Evolutionary conservation across 1,140 invertebrate genomes (phyloP), one percentile per base, ranked within the genome.

Genomic region (Meloidogyne exigua): DNA sequence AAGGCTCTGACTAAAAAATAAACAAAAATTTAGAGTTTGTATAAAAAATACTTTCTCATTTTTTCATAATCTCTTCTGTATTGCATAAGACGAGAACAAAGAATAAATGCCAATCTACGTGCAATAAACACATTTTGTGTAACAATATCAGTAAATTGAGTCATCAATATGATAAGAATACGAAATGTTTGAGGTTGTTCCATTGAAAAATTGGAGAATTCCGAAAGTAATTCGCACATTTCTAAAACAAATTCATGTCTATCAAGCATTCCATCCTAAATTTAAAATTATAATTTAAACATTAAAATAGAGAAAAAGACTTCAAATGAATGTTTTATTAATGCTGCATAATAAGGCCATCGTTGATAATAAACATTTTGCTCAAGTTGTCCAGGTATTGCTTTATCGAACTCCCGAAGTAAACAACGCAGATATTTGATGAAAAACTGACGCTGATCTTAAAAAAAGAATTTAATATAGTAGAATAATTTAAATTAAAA

Each of bases 291-390:
- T 68, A 42, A n/a, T 13, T 44, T 44, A 12, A 32, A 12, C 4
- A 25, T 15, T 15, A 21, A 32, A 42, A 79, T 12, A 21, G 3
- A 15, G 10, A 42, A 80, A 75, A 71, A 21, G 13, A 79, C 77
- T 66, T 83, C 81, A 63, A 83, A 85, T 12, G 81, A 70, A 62
- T 83, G 84, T 36, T 86, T 86, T 28, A 83, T 84, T 10, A 83
- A 25, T 32, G 39, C 63, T 18, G 73, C 75, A 74, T 81, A 79
- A 76, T 83, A 83, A 26, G 82, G 79, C 82, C 82, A 83, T 42
- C 79, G 36, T 72, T 81, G 82, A 68, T 81, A 85, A 49, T 70
- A 39, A 36, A 44, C 70, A 68, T 66, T 39, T 13, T 42, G 26
- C 57, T 83, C 83, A 26, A 74, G 64, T 63, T 82, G 80, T 15